phyloP scores from a whole-genome alignment of 1,140 invertebrate genomes.

The Drosophila sucinea region DNA sequence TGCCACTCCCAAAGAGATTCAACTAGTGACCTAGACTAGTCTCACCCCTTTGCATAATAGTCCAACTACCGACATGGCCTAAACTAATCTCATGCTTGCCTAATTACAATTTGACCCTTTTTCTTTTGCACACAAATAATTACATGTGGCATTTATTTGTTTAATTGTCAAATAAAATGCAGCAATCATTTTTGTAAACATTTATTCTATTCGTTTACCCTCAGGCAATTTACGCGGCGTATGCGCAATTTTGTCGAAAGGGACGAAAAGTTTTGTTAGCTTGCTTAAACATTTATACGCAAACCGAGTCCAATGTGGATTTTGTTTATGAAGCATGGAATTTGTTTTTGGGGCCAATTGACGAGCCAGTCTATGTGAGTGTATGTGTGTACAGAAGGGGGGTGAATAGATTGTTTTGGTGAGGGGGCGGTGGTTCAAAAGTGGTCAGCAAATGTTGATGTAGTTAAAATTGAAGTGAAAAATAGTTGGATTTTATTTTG shows the following conservation, averaged over 20 bases:
- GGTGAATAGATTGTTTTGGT: too few relatives aligned
- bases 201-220: slow-evolving; percentile 38
- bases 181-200: slow-evolving; percentile 66
- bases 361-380: slow-evolving; percentile 5
- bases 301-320: slow-evolving; percentile 24
- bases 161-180: slow-evolving; percentile 67
- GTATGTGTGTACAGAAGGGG: background rate
- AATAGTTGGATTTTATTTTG: background rate
- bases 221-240: slow-evolving; percentile 56
- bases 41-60: too few relatives aligned
- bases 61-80: slow-evolving; percentile 6
- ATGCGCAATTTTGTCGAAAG: slow-evolving; percentile 60
- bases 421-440: background rate
- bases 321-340: slow-evolving; percentile 24
- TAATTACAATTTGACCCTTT: slow-evolving; percentile 70
- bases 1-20: too few relatives aligned
- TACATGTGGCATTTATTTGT: slow-evolving; percentile 45
- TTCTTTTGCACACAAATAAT: slow-evolving; percentile 46
- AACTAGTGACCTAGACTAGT: too few relatives aligned
- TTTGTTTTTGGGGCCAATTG: slow-evolving; percentile 39
- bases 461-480: background rate
- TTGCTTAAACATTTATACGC: slow-evolving; percentile 64
- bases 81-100: slow-evolving; percentile 57
- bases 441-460: slow-evolving; percentile 6
- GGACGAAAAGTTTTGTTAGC: slow-evolving; percentile 34